Percentiles rank a stretch among this genome's conserved stretches.
Conservation (phyloP, 2,888 invertebrate species). For the Phrixothrix hirtus region DNA sequence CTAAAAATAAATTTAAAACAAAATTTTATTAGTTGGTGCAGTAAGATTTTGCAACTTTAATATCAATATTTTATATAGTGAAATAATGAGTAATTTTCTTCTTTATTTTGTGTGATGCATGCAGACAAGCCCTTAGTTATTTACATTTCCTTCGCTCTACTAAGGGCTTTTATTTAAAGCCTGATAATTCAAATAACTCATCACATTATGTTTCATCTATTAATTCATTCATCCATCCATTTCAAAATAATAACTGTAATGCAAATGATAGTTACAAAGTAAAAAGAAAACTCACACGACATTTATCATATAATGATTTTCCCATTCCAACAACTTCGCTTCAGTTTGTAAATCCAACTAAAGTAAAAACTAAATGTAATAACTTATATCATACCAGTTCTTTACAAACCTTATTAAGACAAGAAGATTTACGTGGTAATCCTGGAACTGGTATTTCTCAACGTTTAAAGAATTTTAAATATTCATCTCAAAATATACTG, state of each 20-base stretch:
- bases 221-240: background rate
- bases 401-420: conserved; percentile 55
- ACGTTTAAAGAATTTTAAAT: conserved; percentile 67
- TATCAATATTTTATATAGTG: no score
- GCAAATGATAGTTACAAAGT: conserved; percentile 6
- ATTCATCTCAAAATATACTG: conserved; percentile 64
- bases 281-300: conserved; percentile 38
- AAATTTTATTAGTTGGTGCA: no score
- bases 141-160: conserved; percentile 54
- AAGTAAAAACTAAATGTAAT: no score
- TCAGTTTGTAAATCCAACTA: conserved; percentile 16
- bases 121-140: conserved; percentile 52
- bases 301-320: conserved; percentile 42
- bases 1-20: no score
- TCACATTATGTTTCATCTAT: conserved; percentile 21
- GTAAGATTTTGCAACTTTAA: no score
- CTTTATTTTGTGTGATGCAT: conserved; percentile 35
- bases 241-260: background rate
- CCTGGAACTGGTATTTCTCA: conserved; percentile 59
- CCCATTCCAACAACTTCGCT: conserved; percentile 21
- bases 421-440: conserved; percentile 64
- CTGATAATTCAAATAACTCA: conserved; percentile 32
- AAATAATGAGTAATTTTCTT: conserved; percentile 23
- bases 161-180: conserved; percentile 51
- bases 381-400: conserved; percentile 33